Base-by-base conservation (phyloP, 2,888 invertebrate species). In the Iphiclides podalirius region DNA sequence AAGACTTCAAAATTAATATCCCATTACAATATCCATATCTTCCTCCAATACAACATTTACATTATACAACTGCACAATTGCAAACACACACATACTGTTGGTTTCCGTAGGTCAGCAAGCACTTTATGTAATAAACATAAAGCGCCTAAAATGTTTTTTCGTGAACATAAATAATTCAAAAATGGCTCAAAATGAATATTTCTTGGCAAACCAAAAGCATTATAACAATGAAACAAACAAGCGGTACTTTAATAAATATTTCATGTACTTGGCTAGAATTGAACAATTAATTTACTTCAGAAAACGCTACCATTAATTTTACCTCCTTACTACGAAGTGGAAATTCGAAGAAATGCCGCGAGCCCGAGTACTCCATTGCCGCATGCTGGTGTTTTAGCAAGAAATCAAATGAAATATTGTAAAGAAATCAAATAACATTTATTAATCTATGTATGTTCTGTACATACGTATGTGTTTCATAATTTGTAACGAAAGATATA, bases 271-370 rank as follows among this genome's bases (percentile, higher is more conserved):
- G 48, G 48, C 48, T 23, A 38, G 38, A 43, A 49, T 49, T 43
- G 48, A 34, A 49, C 43, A 49, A 49, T 49, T 49, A 49, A 49
- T 49, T 49, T 38, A 43, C 43, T 49, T 49, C 48, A 49, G 48
- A 48, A 48, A 37, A 41, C 14, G 34, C 34, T 15, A 43, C 42
- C 15, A 43, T 49, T 43, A 49, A 43, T 49, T 43, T 43, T 38
- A 49, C 43, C 48, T 43, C 38, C 38, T 31, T 37, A 37, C 37
- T 4, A 42, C 33, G 33, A 38, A 37, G 48, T 23, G 14, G 43
- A 42, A 38, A 38, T 43, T 49, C 12, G 13, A 23, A 14, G 38
- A 49, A 49, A 23, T 38, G 16, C 23, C 12, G 43, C 41, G 20
- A 33, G n/a, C 9, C n/a, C 17, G 11, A 38, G 16, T 17, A n/a